A percentile compares a stretch with the other conserved stretches of the same genome.
Evolutionary conservation across 2,797 vertebrate genomes (phyloP).

Genomic region (Mormyrops boulengeri): DNA sequence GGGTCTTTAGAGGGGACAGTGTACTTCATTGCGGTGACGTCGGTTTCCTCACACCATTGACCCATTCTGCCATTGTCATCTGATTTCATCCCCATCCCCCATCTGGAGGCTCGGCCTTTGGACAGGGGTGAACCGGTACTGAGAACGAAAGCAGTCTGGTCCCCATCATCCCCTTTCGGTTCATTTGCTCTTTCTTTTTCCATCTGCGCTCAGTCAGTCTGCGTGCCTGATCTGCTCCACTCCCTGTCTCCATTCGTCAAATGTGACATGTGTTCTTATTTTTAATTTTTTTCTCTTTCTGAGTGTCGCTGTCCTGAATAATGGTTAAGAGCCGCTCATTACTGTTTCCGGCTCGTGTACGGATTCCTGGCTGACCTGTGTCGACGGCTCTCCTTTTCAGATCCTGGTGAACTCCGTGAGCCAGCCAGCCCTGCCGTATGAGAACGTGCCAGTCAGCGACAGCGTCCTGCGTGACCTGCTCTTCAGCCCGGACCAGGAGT

Average conservation of each 20-base stretch:
- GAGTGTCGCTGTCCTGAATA: not conserved
- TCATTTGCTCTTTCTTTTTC: not conserved
- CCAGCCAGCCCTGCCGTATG: slow-evolving; percentile 75
- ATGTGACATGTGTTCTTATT: not conserved
- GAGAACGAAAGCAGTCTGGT: not conserved
- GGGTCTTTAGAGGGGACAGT: not conserved
- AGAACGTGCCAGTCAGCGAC: slow-evolving; percentile 78
- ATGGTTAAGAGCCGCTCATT: not conserved
- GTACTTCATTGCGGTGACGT: not conserved
- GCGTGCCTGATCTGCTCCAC: not conserved
- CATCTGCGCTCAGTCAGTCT: not conserved
- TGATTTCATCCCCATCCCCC: not conserved
- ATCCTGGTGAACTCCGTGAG: slow-evolving; percentile 75
- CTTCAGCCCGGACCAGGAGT: slow-evolving; percentile 81
- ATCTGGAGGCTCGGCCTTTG: not conserved
- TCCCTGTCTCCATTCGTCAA: not conserved
- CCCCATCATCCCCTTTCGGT: not conserved
- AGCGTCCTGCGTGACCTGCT: slow-evolving; percentile 84
- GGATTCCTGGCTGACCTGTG: not conserved
- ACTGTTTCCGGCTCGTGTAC: not conserved
- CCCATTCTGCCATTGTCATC: not conserved
- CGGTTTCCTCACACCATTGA: not conserved
- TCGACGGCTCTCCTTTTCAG: slow-evolving; percentile 44
- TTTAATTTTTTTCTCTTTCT: not conserved
- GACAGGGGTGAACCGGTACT: not conserved